Evolutionary conservation across 2,888 invertebrate species (phyloP).

Genomic region (Tenthredo notha): DNA sequence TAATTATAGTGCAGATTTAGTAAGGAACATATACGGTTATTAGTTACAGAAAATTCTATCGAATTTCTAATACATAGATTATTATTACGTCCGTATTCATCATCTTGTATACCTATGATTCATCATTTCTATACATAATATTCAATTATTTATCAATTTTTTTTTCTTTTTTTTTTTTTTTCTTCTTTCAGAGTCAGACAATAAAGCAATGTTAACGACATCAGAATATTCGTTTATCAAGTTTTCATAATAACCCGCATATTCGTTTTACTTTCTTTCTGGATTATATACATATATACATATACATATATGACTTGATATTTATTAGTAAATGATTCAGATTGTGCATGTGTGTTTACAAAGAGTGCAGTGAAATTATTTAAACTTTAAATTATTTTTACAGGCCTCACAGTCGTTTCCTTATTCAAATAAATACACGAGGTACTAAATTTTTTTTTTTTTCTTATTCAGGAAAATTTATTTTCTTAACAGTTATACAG

Average conservation of each 20-base stretch:
- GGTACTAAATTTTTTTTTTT: background rate
- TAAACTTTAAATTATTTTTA: background rate
- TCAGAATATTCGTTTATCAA: slow-evolving; percentile 4
- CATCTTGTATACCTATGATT: slow-evolving; percentile 7
- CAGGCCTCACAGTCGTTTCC: background rate
- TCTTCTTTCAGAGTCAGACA: slow-evolving; percentile 53
- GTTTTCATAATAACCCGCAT: background rate
- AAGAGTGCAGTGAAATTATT: slow-evolving; percentile 23
- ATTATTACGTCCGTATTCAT: background rate
- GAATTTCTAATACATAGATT: background rate
- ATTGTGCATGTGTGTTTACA: slow-evolving; percentile 43
- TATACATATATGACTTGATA: background rate
- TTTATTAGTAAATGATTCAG: background rate
- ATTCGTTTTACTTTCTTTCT: background rate
- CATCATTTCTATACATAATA: background rate
- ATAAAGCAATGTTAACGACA: slow-evolving; percentile 56
- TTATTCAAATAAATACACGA: background rate
- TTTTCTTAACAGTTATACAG: background rate
- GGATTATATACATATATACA: background rate
- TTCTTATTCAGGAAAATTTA: background rate
- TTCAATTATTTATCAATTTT: slow-evolving; percentile 43
- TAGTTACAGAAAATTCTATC: background rate
- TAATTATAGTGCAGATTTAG: slow-evolving; percentile 9
- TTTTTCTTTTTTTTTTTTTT: background rate
- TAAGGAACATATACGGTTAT: background rate